Evolutionary conservation across 2,888 invertebrate species (phyloP), one percentile per base, ranked within the genome.

Genomic region (Ommatoiulus sabulosus): DNA sequence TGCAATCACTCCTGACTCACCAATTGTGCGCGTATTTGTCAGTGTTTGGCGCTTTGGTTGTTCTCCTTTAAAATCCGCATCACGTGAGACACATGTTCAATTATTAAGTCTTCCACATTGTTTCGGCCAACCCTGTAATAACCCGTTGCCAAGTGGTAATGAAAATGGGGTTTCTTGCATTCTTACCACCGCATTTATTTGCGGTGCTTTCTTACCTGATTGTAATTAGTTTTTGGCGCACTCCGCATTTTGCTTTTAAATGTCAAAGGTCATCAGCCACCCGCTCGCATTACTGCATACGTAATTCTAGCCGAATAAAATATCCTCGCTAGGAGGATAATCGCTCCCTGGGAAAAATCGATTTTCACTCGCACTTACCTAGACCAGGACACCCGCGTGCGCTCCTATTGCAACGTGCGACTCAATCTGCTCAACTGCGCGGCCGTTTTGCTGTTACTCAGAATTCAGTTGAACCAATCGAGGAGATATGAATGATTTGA

Each of bases 221-320:
- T 17, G 24, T 24, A 72, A 72, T 72, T 72, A 24, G 24, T 72
- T 72, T 72, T 72, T 72, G 72, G 72, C 85, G 44, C 46, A 46
- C 46, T 44, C 46, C 46, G 85, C 85, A 85, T 44, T 44, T 44
- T 44, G 85, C 46, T 85, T n/a, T 85, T 44, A 85, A 85, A 85
- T 85, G 85, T 46, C 85, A 85, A 85, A 85, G 85, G 85, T 85
- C 85, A 85, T 85, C 85, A 85, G 46, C 85, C 85, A 46, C 44
- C 17, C 85, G 46, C 44, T 85, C 85, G 44, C 72, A 72, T 72
- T 72, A 20, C 72, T 72, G 72, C 72, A 72, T 72, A 72, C 72
- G 72, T 72, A 72, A 85, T 46, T 85, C 46, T 17, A 85, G 44
- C 85, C 46, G 44, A 46, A 85, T 85, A 46, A 85, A 85, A 85